Base-by-base conservation (phyloP, 1,140 invertebrate species). In the Colletes latitarsis region DNA sequence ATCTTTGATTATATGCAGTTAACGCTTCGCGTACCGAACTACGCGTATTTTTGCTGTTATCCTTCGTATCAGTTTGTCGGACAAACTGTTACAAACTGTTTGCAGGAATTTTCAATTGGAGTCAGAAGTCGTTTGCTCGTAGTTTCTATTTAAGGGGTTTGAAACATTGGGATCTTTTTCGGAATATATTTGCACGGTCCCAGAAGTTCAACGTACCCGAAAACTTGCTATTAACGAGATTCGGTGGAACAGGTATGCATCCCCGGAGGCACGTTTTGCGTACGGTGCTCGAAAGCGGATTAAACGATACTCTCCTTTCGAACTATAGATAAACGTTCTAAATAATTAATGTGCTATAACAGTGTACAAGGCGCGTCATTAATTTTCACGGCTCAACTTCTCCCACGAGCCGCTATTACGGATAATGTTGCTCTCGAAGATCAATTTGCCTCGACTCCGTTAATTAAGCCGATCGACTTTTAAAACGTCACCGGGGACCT, bases 311-410 rank as follows among this genome's bases (percentile, higher is more conserved):
- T 53, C 71, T 19, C 58, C 12, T 63, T 43, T 78, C 69, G 8
- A 72, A 39, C 49, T 71, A 46, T 70, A 17, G 62, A 64, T 74
- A 68, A 73, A 71, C 68, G 76, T 79, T 39, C 71, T 62, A 53
- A 66, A 84, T 83, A 83, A 83, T 84, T 80, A 83, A 83, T 79
- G 77, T 72, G 53, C n/a, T 60, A 73, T 82, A 82, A 78, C 64
- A 19, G 17, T n/a, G 67, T 43, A n/a, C 21, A 30, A 41, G 58
- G 15, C 82, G 68, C 14, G 60, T 80, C 30, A 74, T 83, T 78
- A 75, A 84, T 62, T 75, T 78, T 84, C 71, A 80, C 46, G 81
- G 55, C 41, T 49, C 49, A 12, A 62, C 46, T 71, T 75, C 30
- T 73, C 63, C 55, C 46, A 12, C 43, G 10, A 49, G 53, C 4